These are phyloP conservation scores for Bergia sp. DNA, from an alignment of 92 coral and sea anemone species.

Conservation along the genomic window DNA sequence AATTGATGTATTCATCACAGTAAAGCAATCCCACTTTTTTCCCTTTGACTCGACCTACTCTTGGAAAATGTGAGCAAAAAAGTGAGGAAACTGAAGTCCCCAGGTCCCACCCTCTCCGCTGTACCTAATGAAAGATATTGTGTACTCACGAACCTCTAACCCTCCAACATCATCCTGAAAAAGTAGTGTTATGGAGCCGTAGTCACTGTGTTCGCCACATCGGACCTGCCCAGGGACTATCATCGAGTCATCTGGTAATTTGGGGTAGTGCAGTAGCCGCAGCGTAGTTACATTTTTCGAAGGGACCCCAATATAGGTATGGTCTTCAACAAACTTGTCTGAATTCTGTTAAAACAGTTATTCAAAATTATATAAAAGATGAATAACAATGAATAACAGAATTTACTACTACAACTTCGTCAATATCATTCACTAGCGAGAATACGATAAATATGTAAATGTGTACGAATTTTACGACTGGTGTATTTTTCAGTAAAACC, in stretches of 20 bases:
- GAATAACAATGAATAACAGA: background rate
- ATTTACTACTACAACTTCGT: background rate
- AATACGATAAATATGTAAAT: too few relatives aligned
- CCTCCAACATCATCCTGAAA: constrained; percentile 86
- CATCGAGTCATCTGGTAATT: constrained; percentile 59
- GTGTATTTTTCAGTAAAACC: too few relatives aligned
- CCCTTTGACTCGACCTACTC: too few relatives aligned
- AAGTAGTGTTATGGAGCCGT: constrained; percentile 82
- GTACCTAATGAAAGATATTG: too few relatives aligned
- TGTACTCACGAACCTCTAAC: constrained; percentile 56
- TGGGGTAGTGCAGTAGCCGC: constrained; percentile 84
- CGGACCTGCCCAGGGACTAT: constrained; percentile 80
- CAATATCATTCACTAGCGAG: too few relatives aligned
- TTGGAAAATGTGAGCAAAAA: too few relatives aligned
- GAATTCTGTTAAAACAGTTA: constrained; percentile 54
- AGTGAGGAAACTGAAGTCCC: too few relatives aligned
- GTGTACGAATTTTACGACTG: too few relatives aligned
- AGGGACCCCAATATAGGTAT: constrained; percentile 55
- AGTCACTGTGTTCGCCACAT: constrained; percentile 87
- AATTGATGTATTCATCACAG: too few relatives aligned
- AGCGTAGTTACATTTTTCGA: constrained; percentile 65
- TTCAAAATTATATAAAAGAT: background rate
- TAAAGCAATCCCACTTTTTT: too few relatives aligned
- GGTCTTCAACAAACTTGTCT: constrained; percentile 62
- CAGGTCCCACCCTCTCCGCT: too few relatives aligned